Evolutionary conservation across 2,113 vertebrate genomes (phyloP).

Genomic region (Erythrocercus mccallii): DNA sequence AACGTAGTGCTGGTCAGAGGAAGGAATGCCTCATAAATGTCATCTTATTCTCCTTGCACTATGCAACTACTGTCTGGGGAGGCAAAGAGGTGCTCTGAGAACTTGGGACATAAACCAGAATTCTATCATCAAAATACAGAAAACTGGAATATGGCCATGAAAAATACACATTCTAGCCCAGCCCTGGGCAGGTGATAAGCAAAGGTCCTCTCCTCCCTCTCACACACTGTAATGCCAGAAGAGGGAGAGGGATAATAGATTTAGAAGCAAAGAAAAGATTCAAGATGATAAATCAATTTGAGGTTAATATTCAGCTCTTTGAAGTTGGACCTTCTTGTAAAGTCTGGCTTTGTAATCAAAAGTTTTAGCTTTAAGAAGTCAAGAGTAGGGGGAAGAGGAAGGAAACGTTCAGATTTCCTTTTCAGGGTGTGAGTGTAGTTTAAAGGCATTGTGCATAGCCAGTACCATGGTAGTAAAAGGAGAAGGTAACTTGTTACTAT

Average conservation of each 20-base stretch:
- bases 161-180: background rate
- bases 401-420: background rate
- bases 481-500: background rate
- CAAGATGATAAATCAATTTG: conserved; percentile 38
- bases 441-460: background rate
- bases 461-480: background rate
- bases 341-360: conserved; percentile 12
- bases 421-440: background rate
- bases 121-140: conserved; percentile 14
- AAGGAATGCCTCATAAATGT: conserved; percentile 21
- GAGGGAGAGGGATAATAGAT: background rate
- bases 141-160: conserved; percentile 22
- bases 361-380: background rate
- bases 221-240: background rate
- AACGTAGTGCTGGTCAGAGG: background rate
- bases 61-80: conserved; percentile 10
- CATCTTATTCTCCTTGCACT: background rate
- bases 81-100: background rate
- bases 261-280: background rate
- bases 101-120: conserved; percentile 25
- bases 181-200: conserved; percentile 9
- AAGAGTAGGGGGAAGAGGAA: background rate
- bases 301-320: background rate
- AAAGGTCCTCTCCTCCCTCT: background rate
- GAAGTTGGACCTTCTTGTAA: background rate